Conservation (phyloP, 2,113 vertebrate genomes). For the Tichodroma muraria region DNA sequence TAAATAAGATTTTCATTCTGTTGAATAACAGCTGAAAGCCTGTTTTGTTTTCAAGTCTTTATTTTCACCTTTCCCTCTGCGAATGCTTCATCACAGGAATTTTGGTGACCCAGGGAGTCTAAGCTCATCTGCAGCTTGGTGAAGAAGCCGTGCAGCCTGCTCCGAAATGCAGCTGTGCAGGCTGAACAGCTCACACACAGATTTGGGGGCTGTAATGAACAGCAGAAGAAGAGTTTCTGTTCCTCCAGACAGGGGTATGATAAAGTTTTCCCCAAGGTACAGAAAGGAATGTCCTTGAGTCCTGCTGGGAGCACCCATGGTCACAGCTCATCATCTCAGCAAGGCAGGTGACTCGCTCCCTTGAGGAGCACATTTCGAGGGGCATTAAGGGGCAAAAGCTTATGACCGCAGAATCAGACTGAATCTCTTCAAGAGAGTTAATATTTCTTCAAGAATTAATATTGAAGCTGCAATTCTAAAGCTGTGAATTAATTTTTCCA, state of each 20-base stretch:
- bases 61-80: background rate
- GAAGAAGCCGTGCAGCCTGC: background rate
- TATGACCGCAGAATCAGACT: background rate
- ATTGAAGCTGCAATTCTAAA: background rate
- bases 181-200: fast-evolving
- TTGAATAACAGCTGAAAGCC: background rate
- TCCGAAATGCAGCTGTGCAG: background rate
- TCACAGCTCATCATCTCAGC: background rate
- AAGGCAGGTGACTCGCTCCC: background rate
- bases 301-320: background rate
- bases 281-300: background rate
- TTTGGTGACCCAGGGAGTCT: background rate
- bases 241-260: background rate
- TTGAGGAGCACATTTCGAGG: background rate
- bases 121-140: background rate
- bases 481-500: background rate
- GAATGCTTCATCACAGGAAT: background rate
- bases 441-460: background rate
- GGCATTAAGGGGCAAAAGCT: background rate
- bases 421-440: background rate
- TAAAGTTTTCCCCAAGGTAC: background rate
- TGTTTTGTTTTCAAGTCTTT: background rate
- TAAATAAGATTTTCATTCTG: background rate
- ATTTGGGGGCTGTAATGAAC: background rate
- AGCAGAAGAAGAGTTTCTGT: background rate